Evolutionary conservation across 2,113 vertebrate species (phyloP).

Genomic region (Furnarius figulus): DNA sequence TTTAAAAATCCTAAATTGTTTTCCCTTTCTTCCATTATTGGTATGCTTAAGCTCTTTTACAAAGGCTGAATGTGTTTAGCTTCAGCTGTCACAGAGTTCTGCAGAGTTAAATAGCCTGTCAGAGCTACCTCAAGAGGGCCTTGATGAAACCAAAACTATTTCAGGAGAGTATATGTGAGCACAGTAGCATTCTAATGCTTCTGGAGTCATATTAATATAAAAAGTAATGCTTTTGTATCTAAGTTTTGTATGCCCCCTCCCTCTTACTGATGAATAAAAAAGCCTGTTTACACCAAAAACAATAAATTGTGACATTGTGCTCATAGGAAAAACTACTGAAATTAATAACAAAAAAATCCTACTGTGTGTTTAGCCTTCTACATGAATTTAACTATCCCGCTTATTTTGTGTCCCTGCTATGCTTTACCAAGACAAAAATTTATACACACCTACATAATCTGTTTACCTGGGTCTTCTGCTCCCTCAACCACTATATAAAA

Average conservation of each 20-base stretch:
- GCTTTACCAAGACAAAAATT: neutral
- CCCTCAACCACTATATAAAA: neutral
- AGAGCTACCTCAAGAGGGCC: constrained; percentile 10
- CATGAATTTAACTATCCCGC: neutral
- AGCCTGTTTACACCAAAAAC: neutral
- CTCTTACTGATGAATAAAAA: neutral
- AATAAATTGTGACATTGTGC: neutral
- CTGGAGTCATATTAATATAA: neutral
- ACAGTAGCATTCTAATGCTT: neutral
- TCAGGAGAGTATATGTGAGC: neutral
- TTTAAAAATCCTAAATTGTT: neutral
- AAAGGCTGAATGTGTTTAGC: constrained; percentile 11
- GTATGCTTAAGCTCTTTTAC: neutral
- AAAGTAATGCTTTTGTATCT: neutral
- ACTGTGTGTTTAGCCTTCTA: neutral
- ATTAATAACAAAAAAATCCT: neutral
- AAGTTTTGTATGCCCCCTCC: neutral
- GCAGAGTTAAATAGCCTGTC: constrained; percentile 29
- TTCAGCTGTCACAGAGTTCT: constrained; percentile 16
- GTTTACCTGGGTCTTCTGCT: neutral
- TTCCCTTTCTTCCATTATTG: constrained; percentile 17
- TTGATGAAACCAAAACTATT: constrained; percentile 9
- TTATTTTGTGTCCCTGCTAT: neutral
- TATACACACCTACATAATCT: neutral
- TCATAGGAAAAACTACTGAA: neutral